A percentile compares a stretch with the other conserved stretches of the same genome.
These are phyloP conservation scores for Dendroctonus valens DNA, from an alignment of 1,140 invertebrate species.

Conservation along the genomic window DNA sequence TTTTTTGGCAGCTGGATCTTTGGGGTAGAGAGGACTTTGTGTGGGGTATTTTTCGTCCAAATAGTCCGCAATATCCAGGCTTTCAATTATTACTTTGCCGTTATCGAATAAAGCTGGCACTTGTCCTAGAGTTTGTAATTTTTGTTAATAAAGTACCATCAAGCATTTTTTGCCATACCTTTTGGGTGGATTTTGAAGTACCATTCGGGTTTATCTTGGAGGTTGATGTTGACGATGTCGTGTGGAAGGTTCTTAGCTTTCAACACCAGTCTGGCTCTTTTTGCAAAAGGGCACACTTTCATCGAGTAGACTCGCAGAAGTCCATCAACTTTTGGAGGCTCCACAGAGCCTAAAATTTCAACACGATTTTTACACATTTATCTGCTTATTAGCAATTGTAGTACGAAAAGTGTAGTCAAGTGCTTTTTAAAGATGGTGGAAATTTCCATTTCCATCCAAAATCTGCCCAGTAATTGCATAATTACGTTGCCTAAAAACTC, in stretches of 20 bases:
- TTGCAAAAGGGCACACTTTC: constrained; percentile 88
- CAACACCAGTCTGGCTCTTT: constrained; percentile 77
- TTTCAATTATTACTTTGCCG: constrained; percentile 67
- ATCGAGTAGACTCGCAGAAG: constrained; percentile 81
- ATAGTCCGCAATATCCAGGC: constrained; percentile 71
- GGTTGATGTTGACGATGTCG: constrained; percentile 82
- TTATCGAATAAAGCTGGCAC: constrained; percentile 75
- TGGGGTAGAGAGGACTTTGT: constrained; percentile 64
- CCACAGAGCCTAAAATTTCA: constrained; percentile 56
- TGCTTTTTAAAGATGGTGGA: too few relatives aligned
- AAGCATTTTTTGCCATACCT: constrained; percentile 34
- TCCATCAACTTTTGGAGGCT: constrained; percentile 62
- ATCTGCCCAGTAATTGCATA: too few relatives aligned
- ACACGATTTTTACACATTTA: too few relatives aligned
- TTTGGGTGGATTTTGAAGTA: constrained; percentile 61
- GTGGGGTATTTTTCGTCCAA: constrained; percentile 75
- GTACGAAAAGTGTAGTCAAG: too few relatives aligned
- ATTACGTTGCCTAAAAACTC: too few relatives aligned
- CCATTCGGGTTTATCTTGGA: constrained; percentile 82
- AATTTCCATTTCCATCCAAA: too few relatives aligned
- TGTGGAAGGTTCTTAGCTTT: constrained; percentile 82
- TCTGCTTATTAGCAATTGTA: too few relatives aligned
- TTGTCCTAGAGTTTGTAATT: too few relatives aligned
- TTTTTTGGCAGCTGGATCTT: constrained; percentile 70
- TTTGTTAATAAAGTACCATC: too few relatives aligned